Base-by-base conservation (phyloP, 2,113 vertebrate species). In the Callipepla squamata region DNA sequence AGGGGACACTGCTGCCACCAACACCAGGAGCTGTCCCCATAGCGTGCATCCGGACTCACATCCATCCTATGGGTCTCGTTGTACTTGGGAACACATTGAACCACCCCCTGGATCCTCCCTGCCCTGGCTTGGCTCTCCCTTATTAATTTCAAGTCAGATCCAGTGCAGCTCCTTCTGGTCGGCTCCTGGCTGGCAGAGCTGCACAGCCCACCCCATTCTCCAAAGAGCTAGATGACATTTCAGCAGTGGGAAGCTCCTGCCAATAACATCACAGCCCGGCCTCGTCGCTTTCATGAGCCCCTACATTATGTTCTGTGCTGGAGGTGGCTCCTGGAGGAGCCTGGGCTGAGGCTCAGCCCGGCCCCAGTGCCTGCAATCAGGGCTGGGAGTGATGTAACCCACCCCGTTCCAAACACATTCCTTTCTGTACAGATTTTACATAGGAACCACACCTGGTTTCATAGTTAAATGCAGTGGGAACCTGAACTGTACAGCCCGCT, bases 261-360 rank as follows among this genome's bases (percentile, higher is more conserved):
- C 95, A 95, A 68, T 89, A 95, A 96, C 96, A 95, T 92, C 5
- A n/a, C 95, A 95, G 96, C 89, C 89, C 61, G 92, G 80, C 67
- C 80, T 22, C 36, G 12, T 63, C 18, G 86, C 28, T 65, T 95
- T 96, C 92, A 84, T 94, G 68, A 79, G 81, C 53, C 66, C 74
- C 90, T 72, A 83, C 87, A 81, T 97, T 94, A 82, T 94, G 87
- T 92, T 83, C 80, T 78, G 25, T 51, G 32, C 89, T 96, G 81
- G 77, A 94, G 36, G 36, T 47, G 89, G 95, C 38, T 97, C 86
- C 72, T 79, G 62, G 86, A 80, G 65, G 22, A 89, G 69, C 23
- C 84, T 80, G 80, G 68, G 87, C 34, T 83, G 61, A 25, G 61
- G 21, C 38, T 40, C 61, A 40, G 61, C 61, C 38, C 18, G 36